These are phyloP conservation scores for Thereva unica DNA, from an alignment of 2,888 invertebrate species.

Conservation along the genomic window DNA sequence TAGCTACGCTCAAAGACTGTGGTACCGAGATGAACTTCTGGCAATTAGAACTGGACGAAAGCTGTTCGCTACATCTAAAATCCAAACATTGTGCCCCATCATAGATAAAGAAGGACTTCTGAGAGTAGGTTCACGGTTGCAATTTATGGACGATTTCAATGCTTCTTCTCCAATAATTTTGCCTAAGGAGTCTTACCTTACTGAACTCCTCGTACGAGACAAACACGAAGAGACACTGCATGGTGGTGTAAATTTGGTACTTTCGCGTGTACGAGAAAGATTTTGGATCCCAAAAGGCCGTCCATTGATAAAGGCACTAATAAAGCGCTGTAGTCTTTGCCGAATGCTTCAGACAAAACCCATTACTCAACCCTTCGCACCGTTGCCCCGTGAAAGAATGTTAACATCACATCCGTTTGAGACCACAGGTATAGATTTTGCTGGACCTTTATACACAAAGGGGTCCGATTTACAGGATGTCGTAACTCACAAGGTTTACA, in stretches of 20 bases:
- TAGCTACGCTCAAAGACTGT: too few species aligned
- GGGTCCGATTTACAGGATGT: neutral
- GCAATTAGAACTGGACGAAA: too few species aligned
- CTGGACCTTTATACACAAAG: slow-evolving; percentile 4
- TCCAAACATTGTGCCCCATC: too few species aligned
- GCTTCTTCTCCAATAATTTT: neutral
- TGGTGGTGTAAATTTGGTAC: neutral
- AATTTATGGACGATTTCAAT: neutral
- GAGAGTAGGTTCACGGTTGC: neutral
- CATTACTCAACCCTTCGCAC: neutral
- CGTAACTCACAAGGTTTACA: neutral
- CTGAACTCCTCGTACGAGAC: neutral
- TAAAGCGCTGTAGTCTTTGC: neutral
- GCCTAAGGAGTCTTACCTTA: neutral
- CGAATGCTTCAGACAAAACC: neutral
- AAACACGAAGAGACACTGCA: neutral
- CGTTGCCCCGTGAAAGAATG: neutral
- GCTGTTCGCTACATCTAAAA: too few species aligned
- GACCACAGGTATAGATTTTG: neutral
- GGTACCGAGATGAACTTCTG: too few species aligned
- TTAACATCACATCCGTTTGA: neutral
- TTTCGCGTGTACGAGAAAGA: too few species aligned
- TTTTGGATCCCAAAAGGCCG: neutral
- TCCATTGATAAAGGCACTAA: neutral
- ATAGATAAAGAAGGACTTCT: neutral